phyloP scores from a whole-genome alignment of 2,888 invertebrate genomes.

The Bursaphelenchus okinawaensis region DNA sequence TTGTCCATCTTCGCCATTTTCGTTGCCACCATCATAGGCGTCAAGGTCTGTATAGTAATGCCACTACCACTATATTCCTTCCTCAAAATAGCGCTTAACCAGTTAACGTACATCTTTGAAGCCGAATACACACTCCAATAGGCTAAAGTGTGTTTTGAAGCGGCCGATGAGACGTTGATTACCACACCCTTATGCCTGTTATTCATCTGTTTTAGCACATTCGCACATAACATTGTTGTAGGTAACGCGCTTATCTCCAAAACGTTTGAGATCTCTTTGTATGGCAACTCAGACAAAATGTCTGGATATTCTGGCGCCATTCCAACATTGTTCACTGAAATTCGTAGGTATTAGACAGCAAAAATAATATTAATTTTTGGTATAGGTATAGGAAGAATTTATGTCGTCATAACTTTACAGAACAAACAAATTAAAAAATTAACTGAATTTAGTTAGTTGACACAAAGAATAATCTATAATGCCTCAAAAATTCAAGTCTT shows the following conservation, averaged over 20 bases:
- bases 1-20: slow-evolving; percentile 43
- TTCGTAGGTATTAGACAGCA: too few species aligned
- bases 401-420: too few species aligned
- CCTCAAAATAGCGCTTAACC: slow-evolving; percentile 56
- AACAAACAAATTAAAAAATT: too few species aligned
- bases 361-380: too few species aligned
- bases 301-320: slow-evolving; percentile 79
- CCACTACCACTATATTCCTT: slow-evolving; percentile 59
- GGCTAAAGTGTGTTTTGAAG: slow-evolving; percentile 71
- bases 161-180: slow-evolving; percentile 80
- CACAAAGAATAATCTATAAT: too few species aligned
- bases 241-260: slow-evolving; percentile 70
- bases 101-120: slow-evolving; percentile 66
- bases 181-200: slow-evolving; percentile 75
- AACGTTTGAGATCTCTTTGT: slow-evolving; percentile 23
- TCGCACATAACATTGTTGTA: slow-evolving; percentile 75
- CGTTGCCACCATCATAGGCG: slow-evolving; percentile 52
- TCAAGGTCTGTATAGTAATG: slow-evolving; percentile 56
- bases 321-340: slow-evolving; percentile 80
- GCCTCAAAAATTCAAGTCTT: too few species aligned
- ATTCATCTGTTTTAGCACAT: slow-evolving; percentile 80
- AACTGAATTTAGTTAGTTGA: too few species aligned
- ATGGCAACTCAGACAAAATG: slow-evolving; percentile 36
- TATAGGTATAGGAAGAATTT: too few species aligned
- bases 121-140: slow-evolving; percentile 72